Evolutionary conservation across 2,113 vertebrate species (phyloP), one percentile per base, ranked within the genome.

Genomic region (Procavia capensis): DNA sequence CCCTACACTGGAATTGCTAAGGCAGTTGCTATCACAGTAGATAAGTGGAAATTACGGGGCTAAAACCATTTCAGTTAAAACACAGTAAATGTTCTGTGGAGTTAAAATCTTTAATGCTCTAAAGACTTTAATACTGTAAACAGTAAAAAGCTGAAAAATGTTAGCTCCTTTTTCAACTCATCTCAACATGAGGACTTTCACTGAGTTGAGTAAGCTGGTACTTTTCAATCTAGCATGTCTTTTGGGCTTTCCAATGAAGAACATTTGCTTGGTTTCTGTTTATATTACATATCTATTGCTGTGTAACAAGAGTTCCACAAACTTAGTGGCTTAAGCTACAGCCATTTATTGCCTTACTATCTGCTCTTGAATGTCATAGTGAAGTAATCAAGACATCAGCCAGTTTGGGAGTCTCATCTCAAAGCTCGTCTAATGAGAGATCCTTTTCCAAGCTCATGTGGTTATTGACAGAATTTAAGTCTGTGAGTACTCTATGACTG

Each of bases 121-220:
- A 41, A 82, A 86, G 47, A 92, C 41, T 31, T 92, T 27, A 94
- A 85, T 39, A 75, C 45, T 90, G 54, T 66, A 89, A 84, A 76
- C 61, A 88, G 31, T 3, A 54, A 85, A 96, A 61, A 16, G 3
- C 57, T 27, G 6, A 64, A 92, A 29, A 6, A 41, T 70, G 25
- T 11, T 66, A 90, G 57, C 5, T 68, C 6, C n/a, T 57, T 95
- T 95, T 92, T 54, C 84, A 92, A 96, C 76, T 76, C 36, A 64
- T 39, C 61, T 91, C 39, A 61, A 29, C 19, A 59, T 85, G 82
- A 31, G n/a, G n/a, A 68, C 14, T 84, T 90, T 66, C 47, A 20
- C 14, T 68, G 1, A 78, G 3, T 25, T 90, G 64, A 39, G 6
- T 90, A 80, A 57, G 34, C 22, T 41, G 78, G 2, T 81, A 75